Conservation (phyloP, 2,113 vertebrate species). For the Callipepla squamata region DNA sequence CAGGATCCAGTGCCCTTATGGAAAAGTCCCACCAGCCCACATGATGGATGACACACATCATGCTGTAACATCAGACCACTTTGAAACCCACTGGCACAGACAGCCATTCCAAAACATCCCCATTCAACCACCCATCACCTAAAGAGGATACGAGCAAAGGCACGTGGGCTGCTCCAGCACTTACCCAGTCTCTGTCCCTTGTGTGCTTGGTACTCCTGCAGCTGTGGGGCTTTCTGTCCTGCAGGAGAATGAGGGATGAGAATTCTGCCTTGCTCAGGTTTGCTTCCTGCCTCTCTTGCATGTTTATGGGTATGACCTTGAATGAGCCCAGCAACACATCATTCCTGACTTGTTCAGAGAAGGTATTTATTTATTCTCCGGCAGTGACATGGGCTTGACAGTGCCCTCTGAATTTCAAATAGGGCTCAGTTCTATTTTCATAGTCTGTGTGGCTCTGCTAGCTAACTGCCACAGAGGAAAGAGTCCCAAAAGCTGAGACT, state of each 20-base stretch:
- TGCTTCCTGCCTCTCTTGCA: background rate
- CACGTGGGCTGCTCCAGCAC: accelerated
- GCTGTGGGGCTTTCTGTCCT: background rate
- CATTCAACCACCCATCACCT: background rate
- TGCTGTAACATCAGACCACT: background rate
- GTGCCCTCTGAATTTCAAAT: conserved; percentile 51
- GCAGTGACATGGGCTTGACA: conserved; percentile 14
- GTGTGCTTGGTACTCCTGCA: accelerated
- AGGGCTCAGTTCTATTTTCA: background rate
- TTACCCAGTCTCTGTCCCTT: accelerated
- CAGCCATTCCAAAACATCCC: background rate
- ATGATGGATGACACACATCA: background rate
- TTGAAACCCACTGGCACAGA: accelerated
- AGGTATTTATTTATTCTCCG: conserved; percentile 58
- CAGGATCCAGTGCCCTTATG: accelerated
- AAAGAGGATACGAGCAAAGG: background rate
- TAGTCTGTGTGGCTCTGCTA: background rate
- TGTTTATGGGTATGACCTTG: conserved; percentile 40
- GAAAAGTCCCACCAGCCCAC: background rate
- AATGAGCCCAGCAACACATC: background rate
- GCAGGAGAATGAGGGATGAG: accelerated
- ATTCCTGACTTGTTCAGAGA: background rate
- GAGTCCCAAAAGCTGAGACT: background rate
- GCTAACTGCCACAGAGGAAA: background rate
- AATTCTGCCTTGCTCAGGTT: background rate